Percentiles rank a stretch among this genome's conserved stretches.
phyloP scores from a whole-genome alignment of 2,797 vertebrate species.

The Apogon talboti region DNA sequence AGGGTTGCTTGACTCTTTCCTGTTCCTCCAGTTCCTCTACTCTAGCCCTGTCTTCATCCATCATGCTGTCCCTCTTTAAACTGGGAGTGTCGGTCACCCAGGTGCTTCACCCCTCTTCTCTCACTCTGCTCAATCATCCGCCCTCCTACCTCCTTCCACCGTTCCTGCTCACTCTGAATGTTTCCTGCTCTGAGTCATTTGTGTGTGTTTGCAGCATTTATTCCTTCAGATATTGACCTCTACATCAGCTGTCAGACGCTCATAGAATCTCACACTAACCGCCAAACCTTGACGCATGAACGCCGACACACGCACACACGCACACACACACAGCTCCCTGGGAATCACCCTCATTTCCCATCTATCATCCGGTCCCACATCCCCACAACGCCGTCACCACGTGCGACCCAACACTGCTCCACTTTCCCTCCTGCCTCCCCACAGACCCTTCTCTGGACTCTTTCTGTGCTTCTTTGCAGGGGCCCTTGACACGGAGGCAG shows the following conservation, averaged over 20 bases:
- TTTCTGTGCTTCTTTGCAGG: constrained; percentile 25
- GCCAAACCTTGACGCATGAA: constrained; percentile 22
- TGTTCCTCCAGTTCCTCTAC: constrained; percentile 45
- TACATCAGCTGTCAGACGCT: constrained; percentile 18
- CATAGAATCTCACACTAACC: not conserved
- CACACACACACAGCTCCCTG: constrained; percentile 33
- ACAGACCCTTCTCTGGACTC: constrained; percentile 37
- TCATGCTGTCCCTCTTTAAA: constrained; percentile 74
- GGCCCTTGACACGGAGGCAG: constrained; percentile 29
- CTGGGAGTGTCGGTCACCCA: constrained; percentile 69
- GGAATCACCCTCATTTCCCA: constrained; percentile 69
- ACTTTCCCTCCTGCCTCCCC: constrained; percentile 59
- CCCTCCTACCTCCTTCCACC: constrained; percentile 8
- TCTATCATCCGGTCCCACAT: constrained; percentile 54
- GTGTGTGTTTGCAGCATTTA: constrained; percentile 24
- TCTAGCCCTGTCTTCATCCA: constrained; percentile 68
- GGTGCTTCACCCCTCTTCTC: constrained; percentile 75
- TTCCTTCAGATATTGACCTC: too few relatives aligned
- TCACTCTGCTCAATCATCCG: constrained; percentile 61
- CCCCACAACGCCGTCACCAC: not conserved
- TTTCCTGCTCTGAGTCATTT: constrained; percentile 31
- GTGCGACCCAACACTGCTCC: constrained; percentile 54
- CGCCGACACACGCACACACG: constrained; percentile 19
- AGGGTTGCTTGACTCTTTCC: constrained; percentile 16
- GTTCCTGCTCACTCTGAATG: constrained; percentile 13